phyloP scores from a whole-genome alignment of 2,888 invertebrate species.

The Teleiodes luculella region DNA sequence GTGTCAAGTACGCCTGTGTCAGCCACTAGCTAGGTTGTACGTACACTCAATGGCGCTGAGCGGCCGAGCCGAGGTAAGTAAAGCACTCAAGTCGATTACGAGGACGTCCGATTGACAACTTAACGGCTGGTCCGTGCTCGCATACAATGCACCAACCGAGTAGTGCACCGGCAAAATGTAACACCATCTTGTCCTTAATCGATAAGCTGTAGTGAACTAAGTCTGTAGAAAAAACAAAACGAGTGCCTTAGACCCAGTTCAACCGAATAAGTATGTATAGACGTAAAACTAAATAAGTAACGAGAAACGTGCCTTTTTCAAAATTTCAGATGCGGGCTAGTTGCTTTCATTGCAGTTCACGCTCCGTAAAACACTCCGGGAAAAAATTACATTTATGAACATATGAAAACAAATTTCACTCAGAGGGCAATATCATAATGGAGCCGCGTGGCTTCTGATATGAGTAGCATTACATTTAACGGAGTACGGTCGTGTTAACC shows the following conservation, averaged over 20 bases:
- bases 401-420: constrained; percentile 70
- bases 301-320: not conserved
- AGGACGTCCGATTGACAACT: constrained; percentile 52
- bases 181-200: not conserved
- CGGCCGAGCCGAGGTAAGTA: not conserved
- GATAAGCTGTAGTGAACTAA: not conserved
- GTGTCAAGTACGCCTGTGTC: not conserved
- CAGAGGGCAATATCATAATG: constrained; percentile 75
- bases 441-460: constrained; percentile 56
- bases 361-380: constrained; percentile 44
- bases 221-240: not conserved
- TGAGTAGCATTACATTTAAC: constrained; percentile 55
- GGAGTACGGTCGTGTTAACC: constrained; percentile 48
- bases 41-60: not conserved
- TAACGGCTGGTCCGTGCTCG: constrained; percentile 34
- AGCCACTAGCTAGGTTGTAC: not conserved
- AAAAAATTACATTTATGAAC: constrained; percentile 57
- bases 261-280: not conserved
- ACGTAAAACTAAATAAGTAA: constrained; percentile 4
- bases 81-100: not conserved
- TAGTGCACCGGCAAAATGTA: not conserved
- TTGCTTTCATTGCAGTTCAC: constrained; percentile 44
- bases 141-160: not conserved
- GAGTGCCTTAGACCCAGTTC: not conserved
- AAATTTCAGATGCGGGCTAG: constrained; percentile 23